Conservation (phyloP, 2,797 vertebrate species). For the Pangasius djambal region DNA sequence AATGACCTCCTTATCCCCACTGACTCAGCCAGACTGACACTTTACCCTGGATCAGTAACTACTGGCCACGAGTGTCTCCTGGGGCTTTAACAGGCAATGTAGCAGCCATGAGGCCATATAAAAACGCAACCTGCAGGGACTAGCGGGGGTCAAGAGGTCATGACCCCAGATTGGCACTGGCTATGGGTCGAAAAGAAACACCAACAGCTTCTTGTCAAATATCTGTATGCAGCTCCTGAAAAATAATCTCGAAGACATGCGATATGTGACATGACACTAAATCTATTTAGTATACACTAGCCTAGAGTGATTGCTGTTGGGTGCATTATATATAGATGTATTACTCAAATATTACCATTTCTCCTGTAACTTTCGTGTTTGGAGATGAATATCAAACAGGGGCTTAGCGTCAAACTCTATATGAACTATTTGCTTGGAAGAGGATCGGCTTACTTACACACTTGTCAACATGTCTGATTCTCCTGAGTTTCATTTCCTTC, state of each 20-base stretch:
- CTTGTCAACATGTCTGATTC: not conserved
- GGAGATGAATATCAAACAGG: conserved; percentile 48
- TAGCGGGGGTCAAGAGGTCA: conserved; percentile 27
- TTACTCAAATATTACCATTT: conserved; percentile 8
- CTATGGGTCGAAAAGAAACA: conserved; percentile 36
- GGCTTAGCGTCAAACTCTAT: conserved; percentile 35
- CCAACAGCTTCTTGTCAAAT: conserved; percentile 21
- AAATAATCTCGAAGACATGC: not conserved
- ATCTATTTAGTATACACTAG: not conserved
- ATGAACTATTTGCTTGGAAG: conserved; percentile 35
- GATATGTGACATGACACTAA: conserved; percentile 5
- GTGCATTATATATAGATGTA: conserved; percentile 43
- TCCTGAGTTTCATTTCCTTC: not conserved
- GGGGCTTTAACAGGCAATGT: conserved; percentile 29
- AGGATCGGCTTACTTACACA: conserved; percentile 31
- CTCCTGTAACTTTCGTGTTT: conserved; percentile 44
- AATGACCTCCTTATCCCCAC: conserved; percentile 53
- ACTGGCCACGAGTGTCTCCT: conserved; percentile 30
- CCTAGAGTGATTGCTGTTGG: conserved; percentile 1
- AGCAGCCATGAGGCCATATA: conserved; percentile 36
- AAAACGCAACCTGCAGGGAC: conserved; percentile 30
- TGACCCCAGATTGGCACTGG: conserved; percentile 30
- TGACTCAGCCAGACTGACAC: conserved; percentile 51
- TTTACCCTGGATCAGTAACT: conserved; percentile 53
- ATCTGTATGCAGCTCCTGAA: conserved; percentile 10